Conservation (phyloP, 2,888 invertebrate genomes). For the Ectemnius continuus region DNA sequence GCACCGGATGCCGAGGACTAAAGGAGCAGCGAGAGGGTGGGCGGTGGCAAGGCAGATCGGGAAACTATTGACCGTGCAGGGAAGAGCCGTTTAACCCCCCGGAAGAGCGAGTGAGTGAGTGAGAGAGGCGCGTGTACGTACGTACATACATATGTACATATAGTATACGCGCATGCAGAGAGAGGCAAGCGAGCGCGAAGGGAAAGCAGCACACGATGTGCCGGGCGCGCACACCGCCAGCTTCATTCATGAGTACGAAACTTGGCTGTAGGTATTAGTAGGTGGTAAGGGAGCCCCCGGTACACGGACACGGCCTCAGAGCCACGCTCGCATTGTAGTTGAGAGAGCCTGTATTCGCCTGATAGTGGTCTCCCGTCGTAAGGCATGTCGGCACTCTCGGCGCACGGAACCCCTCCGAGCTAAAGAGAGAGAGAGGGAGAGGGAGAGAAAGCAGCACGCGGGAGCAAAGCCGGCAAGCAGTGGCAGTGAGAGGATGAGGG, state of each 20-base stretch:
- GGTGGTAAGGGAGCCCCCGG: conserved; percentile 50
- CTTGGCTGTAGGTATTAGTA: conserved; percentile 42
- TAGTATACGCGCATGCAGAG: conserved; percentile 23
- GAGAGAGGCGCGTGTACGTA: conserved; percentile 10
- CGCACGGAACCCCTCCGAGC: conserved; percentile 31
- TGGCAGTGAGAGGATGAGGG: conserved; percentile 8
- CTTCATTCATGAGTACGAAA: conserved; percentile 69
- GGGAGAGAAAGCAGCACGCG: background rate
- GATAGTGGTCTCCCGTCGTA: conserved; percentile 30
- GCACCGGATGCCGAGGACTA: conserved; percentile 36
- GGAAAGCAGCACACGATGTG: conserved; percentile 64
- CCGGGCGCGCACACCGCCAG: conserved; percentile 61
- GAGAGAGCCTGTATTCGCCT: conserved; percentile 26
- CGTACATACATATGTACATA: conserved; percentile 18
- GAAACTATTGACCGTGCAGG: conserved; percentile 74
- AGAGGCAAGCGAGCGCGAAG: conserved; percentile 37
- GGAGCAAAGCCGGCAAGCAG: background rate
- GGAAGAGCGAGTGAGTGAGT: conserved; percentile 32
- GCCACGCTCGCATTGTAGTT: conserved; percentile 27
- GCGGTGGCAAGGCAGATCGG: conserved; percentile 60
- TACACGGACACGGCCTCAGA: conserved; percentile 39
- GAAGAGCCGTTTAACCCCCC: conserved; percentile 69
- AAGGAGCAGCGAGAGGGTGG: conserved; percentile 29
- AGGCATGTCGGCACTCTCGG: conserved; percentile 35
- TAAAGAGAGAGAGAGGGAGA: conserved; percentile 17